Evolutionary conservation across 2,797 vertebrate genomes (phyloP).

Genomic region (Hemitrygon akajei): DNA sequence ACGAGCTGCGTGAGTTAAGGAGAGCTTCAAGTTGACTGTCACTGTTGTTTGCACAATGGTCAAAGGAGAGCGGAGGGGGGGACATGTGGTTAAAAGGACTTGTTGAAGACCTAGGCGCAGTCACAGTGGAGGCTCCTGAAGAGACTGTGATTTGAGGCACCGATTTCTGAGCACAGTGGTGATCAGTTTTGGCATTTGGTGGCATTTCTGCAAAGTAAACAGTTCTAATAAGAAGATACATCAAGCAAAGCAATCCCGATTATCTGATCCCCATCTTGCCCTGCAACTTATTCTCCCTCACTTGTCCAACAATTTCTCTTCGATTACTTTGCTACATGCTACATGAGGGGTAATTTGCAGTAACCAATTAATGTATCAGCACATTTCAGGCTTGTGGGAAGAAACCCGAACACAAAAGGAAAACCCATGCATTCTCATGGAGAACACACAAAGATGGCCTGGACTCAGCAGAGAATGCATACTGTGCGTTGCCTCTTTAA

Average conservation of each 20-base stretch:
- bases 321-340: too few species aligned
- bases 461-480: too few species aligned
- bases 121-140: conserved; percentile 59
- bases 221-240: conserved; percentile 26
- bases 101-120: conserved; percentile 63
- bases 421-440: too few species aligned
- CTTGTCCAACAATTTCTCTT: too few species aligned
- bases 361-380: too few species aligned
- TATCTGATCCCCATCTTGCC: background rate
- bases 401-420: too few species aligned
- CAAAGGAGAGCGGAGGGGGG: conserved; percentile 65
- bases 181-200: conserved; percentile 85
- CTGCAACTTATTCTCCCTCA: background rate
- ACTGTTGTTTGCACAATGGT: conserved; percentile 60
- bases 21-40: conserved; percentile 80
- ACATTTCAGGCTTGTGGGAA: too few species aligned
- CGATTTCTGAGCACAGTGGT: conserved; percentile 81
- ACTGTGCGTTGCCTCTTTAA: too few species aligned
- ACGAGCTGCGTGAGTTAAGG: conserved; percentile 67
- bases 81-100: conserved; percentile 69
- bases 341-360: too few species aligned
- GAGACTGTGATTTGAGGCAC: conserved; percentile 81
- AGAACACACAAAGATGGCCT: too few species aligned
- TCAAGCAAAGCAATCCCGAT: background rate
- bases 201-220: conserved; percentile 79